Evolutionary conservation across 2,797 vertebrate species (phyloP).

Genomic region (Merluccius polli): DNA sequence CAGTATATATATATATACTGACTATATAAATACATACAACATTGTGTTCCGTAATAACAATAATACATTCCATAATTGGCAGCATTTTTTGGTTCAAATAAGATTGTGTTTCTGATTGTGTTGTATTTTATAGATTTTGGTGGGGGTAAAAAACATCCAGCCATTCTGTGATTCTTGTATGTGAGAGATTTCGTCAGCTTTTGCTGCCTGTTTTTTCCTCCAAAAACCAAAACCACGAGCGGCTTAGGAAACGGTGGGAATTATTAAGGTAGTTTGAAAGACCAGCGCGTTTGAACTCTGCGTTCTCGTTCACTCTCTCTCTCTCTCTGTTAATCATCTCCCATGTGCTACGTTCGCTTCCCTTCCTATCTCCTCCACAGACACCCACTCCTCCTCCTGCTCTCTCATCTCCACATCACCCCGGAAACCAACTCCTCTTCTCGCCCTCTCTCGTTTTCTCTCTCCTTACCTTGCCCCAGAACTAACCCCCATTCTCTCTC

Average conservation of each 20-base stretch:
- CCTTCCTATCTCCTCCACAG: not conserved
- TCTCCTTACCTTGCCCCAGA: constrained; percentile 17
- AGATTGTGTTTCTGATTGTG: no score
- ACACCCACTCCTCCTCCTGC: not conserved
- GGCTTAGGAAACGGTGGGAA: constrained; percentile 36
- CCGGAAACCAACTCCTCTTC: not conserved
- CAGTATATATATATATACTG: no score
- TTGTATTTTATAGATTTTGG: not conserved
- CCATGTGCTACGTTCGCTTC: not conserved
- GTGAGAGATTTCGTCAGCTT: constrained; percentile 36
- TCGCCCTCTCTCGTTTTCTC: not conserved
- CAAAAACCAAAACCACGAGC: constrained; percentile 33
- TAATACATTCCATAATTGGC: no score
- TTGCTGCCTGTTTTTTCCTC: constrained; percentile 22
- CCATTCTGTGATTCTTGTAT: constrained; percentile 26
- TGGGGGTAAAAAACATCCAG: not conserved
- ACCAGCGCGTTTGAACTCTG: constrained; percentile 64
- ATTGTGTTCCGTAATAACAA: no score
- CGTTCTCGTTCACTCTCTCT: constrained; percentile 49
- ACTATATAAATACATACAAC: no score
- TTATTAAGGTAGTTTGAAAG: constrained; percentile 64
- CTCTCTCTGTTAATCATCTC: not conserved
- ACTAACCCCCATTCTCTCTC: not conserved
- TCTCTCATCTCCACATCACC: not conserved
- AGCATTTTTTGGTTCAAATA: no score